These are phyloP conservation scores for Bugulina stolonifera DNA, from an alignment of 2,888 invertebrate genomes.

Conservation along the genomic window DNA sequence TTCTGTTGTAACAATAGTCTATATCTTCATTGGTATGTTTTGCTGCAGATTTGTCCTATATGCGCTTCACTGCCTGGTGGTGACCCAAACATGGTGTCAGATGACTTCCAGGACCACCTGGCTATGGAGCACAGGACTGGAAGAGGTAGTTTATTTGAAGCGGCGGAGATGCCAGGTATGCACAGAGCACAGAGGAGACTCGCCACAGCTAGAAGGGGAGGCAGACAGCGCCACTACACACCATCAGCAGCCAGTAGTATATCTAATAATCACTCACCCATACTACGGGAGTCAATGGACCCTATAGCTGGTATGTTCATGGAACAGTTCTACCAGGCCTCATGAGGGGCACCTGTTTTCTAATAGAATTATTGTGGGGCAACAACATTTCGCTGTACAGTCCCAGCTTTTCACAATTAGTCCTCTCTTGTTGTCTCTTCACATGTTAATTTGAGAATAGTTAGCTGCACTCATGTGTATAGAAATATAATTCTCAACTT, in stretches of 20 bases:
- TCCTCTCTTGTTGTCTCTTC: no score
- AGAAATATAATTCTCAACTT: no score
- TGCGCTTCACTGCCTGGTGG: conserved; percentile 94
- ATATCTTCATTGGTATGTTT: not conserved
- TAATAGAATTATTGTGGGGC: no score
- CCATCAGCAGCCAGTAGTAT: conserved; percentile 79
- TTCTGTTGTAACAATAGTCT: no score
- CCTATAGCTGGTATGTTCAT: conserved; percentile 68
- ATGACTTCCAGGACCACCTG: conserved; percentile 94
- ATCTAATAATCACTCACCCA: conserved; percentile 61
- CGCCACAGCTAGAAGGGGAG: conserved; percentile 66
- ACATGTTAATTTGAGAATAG: no score
- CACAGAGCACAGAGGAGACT: conserved; percentile 71
- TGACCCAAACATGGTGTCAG: conserved; percentile 94
- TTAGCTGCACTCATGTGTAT: no score
- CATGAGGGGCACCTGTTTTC: no score
- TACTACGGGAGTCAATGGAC: conserved; percentile 86
- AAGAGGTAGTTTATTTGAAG: not conserved
- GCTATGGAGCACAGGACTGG: conserved; percentile 71
- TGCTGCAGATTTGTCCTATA: conserved; percentile 80
- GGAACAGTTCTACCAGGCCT: no score
- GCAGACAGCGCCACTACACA: conserved; percentile 75
- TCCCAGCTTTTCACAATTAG: no score
- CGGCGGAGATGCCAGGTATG: conserved; percentile 19
- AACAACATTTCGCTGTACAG: no score